Percentiles rank a stretch among this genome's conserved stretches.
phyloP scores from a whole-genome alignment of 2,888 invertebrate species.

The Sylvicola cinctus region DNA sequence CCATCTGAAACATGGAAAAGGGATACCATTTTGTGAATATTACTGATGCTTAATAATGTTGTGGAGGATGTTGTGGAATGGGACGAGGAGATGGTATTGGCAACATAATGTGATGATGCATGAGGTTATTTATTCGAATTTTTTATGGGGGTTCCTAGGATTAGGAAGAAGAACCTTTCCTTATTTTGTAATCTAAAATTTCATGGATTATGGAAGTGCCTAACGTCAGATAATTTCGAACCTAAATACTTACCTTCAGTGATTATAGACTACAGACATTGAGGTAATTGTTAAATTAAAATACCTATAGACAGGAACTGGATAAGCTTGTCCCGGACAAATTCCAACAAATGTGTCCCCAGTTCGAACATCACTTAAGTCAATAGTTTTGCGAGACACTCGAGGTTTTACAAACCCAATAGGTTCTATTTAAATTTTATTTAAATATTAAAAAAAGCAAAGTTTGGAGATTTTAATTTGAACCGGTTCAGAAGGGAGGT shows the following conservation, averaged over 20 bases:
- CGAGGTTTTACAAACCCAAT: constrained; percentile 21
- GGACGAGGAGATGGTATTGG: neutral
- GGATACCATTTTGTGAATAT: neutral
- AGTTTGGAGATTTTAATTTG: no score
- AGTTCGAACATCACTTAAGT: constrained; percentile 16
- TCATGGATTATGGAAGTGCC: no score
- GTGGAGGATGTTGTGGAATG: no score
- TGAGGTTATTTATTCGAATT: no score
- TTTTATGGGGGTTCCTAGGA: no score
- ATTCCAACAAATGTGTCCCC: constrained; percentile 11
- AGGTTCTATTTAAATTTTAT: constrained; percentile 13
- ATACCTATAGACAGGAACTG: constrained; percentile 46
- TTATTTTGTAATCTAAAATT: no score
- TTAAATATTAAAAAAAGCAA: neutral
- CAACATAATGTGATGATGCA: no score
- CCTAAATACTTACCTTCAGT: no score
- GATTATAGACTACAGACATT: constrained; percentile 11
- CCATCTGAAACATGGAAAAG: constrained; percentile 52
- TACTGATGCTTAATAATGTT: no score
- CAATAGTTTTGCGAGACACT: constrained; percentile 19
- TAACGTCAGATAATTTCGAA: no score
- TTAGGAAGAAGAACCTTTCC: neutral
- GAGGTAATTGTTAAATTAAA: constrained; percentile 10
- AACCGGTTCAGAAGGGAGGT: no score
- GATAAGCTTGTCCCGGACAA: constrained; percentile 31